A percentile compares a stretch with the other conserved stretches of the same genome.
Evolutionary conservation across 2,797 vertebrate species (phyloP).

Genomic region (Hephaestus fuliginosus): DNA sequence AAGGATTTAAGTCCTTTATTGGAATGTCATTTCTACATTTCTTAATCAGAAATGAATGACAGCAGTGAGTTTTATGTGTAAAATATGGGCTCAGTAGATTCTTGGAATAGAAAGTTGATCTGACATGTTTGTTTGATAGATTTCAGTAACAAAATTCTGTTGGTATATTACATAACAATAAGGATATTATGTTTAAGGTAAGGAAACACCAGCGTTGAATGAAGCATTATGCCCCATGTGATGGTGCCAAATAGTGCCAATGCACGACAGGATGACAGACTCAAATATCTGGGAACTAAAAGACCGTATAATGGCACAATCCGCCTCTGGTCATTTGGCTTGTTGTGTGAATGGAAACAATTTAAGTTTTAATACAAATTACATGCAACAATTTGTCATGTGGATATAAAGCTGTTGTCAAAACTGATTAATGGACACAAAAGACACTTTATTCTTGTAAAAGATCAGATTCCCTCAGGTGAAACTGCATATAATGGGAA

Average conservation of each 20-base stretch:
- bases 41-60: background rate
- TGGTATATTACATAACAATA: constrained; percentile 33
- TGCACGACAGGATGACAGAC: constrained; percentile 7
- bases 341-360: constrained; percentile 11
- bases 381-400: background rate
- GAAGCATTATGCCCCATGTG: background rate
- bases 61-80: background rate
- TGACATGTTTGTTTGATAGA: constrained; percentile 5
- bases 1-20: background rate
- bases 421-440: background rate
- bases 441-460: background rate
- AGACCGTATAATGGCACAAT: constrained; percentile 2
- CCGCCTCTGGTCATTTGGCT: constrained; percentile 47
- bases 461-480: background rate
- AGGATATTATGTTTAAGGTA: constrained; percentile 19
- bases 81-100: background rate
- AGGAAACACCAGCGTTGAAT: constrained; percentile 3
- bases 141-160: background rate
- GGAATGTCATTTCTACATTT: background rate
- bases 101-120: background rate
- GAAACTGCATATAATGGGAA: background rate
- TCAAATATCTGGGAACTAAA: constrained; percentile 42
- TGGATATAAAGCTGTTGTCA: background rate
- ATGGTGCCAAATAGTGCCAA: background rate
- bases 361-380: constrained; percentile 8